Conservation (phyloP, 2,888 invertebrate genomes). For the Sipunculus nudus region DNA sequence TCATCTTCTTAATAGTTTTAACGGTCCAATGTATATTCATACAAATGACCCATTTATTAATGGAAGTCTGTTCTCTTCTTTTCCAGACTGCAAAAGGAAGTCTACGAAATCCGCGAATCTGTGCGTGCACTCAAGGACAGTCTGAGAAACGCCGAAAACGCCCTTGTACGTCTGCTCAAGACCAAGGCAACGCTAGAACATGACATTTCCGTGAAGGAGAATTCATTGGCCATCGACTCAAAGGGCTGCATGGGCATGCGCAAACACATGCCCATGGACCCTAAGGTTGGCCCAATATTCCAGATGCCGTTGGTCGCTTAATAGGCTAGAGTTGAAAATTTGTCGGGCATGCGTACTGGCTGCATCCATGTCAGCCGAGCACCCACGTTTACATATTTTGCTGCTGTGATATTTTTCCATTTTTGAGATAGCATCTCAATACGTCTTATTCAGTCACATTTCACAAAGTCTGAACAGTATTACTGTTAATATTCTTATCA, state of each 20-base stretch:
- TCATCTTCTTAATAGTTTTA: no score
- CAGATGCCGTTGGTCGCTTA: constrained; percentile 56
- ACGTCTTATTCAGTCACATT: no score
- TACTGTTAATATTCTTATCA: no score
- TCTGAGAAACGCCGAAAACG: constrained; percentile 72
- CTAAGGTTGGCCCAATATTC: constrained; percentile 64
- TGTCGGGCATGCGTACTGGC: no score
- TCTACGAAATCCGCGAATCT: constrained; percentile 83
- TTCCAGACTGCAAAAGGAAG: constrained; percentile 82
- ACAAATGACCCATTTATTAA: no score
- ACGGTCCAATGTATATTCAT: no score
- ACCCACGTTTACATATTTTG: no score
- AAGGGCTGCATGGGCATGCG: constrained; percentile 93
- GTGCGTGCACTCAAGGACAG: constrained; percentile 83
- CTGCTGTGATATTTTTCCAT: not conserved
- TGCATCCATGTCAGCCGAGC: no score
- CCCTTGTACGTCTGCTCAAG: constrained; percentile 73
- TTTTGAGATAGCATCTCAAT: no score
- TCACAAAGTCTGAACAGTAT: no score
- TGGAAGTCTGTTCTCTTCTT: no score
- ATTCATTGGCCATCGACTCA: constrained; percentile 88
- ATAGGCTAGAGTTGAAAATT: constrained; percentile 10
- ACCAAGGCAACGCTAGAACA: constrained; percentile 85
- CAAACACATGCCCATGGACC: constrained; percentile 81
- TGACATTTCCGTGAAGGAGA: constrained; percentile 85